These are phyloP conservation scores for Catharus bicknelli DNA, from an alignment of 2,113 vertebrate genomes.

Conservation along the genomic window DNA sequence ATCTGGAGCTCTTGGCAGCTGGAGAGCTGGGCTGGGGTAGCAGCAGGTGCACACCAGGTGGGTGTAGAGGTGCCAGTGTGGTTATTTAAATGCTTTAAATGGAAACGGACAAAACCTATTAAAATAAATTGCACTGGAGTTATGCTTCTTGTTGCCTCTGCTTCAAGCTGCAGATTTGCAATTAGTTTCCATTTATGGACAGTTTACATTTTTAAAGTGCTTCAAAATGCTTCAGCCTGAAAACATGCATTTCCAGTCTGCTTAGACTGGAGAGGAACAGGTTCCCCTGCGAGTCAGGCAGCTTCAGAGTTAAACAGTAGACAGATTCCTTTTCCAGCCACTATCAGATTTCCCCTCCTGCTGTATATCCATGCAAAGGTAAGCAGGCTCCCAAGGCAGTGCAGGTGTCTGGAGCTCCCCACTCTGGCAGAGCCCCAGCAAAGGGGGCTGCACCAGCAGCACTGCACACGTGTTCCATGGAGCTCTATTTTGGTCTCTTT, in stretches of 20 bases:
- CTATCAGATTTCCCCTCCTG: neutral
- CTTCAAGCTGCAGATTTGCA: neutral
- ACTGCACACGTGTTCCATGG: fast-evolving
- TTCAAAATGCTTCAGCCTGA: neutral
- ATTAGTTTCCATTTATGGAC: neutral
- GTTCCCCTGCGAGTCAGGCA: neutral
- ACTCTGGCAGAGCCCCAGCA: fast-evolving
- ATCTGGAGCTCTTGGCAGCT: neutral
- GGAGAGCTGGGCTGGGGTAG: neutral
- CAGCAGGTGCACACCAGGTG: neutral
- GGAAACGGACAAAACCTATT: neutral
- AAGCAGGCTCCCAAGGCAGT: neutral
- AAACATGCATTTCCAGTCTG: neutral
- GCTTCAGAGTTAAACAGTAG: neutral
- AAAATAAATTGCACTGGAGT: neutral
- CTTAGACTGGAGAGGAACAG: neutral
- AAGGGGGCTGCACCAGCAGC: neutral
- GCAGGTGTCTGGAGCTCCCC: neutral
- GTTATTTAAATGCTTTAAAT: neutral
- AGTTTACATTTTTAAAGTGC: neutral
- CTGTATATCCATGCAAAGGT: neutral
- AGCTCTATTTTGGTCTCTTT: neutral
- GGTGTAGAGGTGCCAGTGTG: fast-evolving
- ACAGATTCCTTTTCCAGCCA: neutral
- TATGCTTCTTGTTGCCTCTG: neutral